A percentile compares a stretch with the other conserved stretches of the same genome.
These are phyloP conservation scores for Propithecus perrieri DNA, from an alignment of 2,797 vertebrate genomes.

Conservation along the genomic window DNA sequence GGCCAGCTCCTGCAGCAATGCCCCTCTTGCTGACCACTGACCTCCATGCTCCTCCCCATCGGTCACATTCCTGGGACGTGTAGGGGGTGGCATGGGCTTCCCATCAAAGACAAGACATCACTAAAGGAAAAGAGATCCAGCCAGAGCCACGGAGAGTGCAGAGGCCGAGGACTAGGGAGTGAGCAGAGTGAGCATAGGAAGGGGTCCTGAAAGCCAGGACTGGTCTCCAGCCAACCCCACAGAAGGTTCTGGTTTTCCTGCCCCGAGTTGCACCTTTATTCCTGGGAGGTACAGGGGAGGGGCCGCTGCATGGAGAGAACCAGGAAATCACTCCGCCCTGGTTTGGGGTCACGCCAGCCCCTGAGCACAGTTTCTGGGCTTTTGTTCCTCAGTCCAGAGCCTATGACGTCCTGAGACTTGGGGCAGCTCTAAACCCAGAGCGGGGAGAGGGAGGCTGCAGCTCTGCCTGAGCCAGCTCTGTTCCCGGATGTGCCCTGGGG, in stretches of 20 bases:
- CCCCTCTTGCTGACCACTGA: background rate
- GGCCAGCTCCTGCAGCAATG: background rate
- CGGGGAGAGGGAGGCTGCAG: background rate
- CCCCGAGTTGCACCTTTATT: accelerated
- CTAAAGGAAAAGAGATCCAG: background rate
- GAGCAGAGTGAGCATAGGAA: background rate
- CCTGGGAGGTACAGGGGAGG: background rate
- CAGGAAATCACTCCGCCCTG: background rate
- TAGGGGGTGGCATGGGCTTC: background rate
- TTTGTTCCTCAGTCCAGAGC: background rate
- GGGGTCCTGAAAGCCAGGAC: background rate
- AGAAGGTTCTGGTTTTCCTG: background rate
- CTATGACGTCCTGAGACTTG: background rate
- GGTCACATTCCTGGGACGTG: too few relatives aligned
- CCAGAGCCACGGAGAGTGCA: background rate
- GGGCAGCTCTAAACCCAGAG: background rate
- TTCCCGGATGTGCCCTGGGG: background rate
- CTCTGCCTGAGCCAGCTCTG: background rate
- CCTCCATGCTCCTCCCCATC: background rate
- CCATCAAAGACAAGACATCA: background rate
- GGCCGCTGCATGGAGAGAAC: accelerated
- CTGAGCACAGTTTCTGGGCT: background rate
- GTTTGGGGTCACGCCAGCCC: background rate
- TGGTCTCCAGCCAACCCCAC: background rate
- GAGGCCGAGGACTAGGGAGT: background rate